Evolutionary conservation across 2,113 vertebrate species (phyloP).

Genomic region (Chaetodon auriga): DNA sequence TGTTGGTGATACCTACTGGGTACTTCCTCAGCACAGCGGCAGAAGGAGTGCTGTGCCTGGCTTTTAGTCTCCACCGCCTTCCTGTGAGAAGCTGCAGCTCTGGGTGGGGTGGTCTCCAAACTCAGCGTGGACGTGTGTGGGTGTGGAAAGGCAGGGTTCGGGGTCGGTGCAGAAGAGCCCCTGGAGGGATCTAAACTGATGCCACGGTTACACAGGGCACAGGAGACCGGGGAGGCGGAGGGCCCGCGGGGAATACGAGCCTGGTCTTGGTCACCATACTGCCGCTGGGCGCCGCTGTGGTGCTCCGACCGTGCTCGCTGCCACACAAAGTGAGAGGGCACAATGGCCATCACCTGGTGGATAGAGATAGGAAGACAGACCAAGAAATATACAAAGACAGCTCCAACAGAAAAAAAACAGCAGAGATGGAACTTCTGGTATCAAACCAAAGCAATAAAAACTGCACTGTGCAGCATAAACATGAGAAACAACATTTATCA

Average conservation of each 20-base stretch:
- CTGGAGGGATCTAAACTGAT: slow-evolving; percentile 16
- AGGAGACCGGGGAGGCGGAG: slow-evolving; percentile 85
- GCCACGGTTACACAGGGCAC: slow-evolving; percentile 85
- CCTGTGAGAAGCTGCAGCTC: background rate
- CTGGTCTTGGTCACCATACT: slow-evolving; percentile 70
- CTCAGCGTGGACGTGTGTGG: slow-evolving; percentile 11
- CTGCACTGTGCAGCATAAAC: slow-evolving; percentile 8
- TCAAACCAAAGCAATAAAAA: slow-evolving; percentile 26
- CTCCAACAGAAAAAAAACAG: background rate
- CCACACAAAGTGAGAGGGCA: slow-evolving; percentile 92
- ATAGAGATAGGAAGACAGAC: slow-evolving; percentile 5
- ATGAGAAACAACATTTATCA: slow-evolving; percentile 20
- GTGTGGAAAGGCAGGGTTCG: background rate
- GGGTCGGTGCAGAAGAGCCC: background rate
- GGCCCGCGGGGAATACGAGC: slow-evolving; percentile 86
- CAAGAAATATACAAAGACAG: background rate
- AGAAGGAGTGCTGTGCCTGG: slow-evolving; percentile 6
- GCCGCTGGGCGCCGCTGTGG: slow-evolving; percentile 91
- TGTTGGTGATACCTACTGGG: slow-evolving; percentile 58
- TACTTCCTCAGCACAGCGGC: slow-evolving; percentile 38
- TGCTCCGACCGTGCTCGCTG: slow-evolving; percentile 88
- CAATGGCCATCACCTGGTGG: slow-evolving; percentile 94
- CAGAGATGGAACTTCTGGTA: slow-evolving; percentile 1
- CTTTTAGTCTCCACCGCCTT: background rate
- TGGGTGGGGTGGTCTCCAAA: slow-evolving; percentile 66